These are phyloP conservation scores for Drosophila falleni DNA, from an alignment of 2,888 invertebrate genomes.

Conservation along the genomic window DNA sequence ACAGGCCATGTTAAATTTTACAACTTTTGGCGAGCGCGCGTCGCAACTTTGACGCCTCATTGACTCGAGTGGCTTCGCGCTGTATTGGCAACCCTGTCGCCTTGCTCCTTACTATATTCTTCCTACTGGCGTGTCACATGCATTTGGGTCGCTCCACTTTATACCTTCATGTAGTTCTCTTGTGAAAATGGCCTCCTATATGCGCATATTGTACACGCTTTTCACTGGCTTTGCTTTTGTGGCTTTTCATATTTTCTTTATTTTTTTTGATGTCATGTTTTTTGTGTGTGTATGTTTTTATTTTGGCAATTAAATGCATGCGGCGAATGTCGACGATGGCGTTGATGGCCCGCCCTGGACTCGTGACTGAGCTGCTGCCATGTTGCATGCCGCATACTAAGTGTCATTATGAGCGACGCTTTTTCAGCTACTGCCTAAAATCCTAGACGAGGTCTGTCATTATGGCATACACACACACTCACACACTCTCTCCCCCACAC, in stretches of 20 bases:
- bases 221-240: slow-evolving; percentile 59
- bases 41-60: slow-evolving; percentile 80
- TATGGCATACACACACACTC: slow-evolving; percentile 48
- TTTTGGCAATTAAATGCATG: slow-evolving; percentile 84
- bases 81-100: slow-evolving; percentile 27
- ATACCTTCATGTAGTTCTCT: slow-evolving; percentile 50
- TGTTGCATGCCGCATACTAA: slow-evolving; percentile 84
- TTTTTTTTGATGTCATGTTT: neutral
- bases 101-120: slow-evolving; percentile 4
- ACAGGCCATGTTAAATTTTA: slow-evolving; percentile 76
- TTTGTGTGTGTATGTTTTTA: slow-evolving; percentile 69
- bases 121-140: slow-evolving; percentile 73
- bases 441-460: slow-evolving; percentile 70
- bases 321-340: slow-evolving; percentile 80
- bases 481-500: slow-evolving; percentile 11
- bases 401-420: slow-evolving; percentile 83
- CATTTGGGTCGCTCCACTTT: slow-evolving; percentile 77
- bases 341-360: slow-evolving; percentile 74
- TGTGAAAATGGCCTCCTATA: slow-evolving; percentile 61
- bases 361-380: slow-evolving; percentile 73
- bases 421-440: slow-evolving; percentile 52
- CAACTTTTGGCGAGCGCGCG: slow-evolving; percentile 76
- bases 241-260: slow-evolving; percentile 29
- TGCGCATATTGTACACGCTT: slow-evolving; percentile 75
- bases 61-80: slow-evolving; percentile 74